Conservation (phyloP, 2,888 invertebrate species). For the Drosophila tanythrix region DNA sequence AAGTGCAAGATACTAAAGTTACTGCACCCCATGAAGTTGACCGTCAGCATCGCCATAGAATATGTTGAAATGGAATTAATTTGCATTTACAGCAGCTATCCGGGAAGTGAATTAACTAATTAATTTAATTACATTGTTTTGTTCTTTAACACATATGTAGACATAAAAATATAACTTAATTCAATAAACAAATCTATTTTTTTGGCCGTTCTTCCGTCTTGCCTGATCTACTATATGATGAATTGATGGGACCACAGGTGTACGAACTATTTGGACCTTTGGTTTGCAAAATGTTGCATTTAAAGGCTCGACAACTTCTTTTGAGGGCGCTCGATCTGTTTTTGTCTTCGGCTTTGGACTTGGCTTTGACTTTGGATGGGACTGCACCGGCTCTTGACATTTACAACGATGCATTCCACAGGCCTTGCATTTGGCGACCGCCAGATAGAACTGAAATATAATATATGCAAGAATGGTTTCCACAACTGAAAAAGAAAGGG, state of each 20-base stretch:
- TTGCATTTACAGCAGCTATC: neutral
- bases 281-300: constrained; percentile 18
- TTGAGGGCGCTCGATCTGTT: neutral
- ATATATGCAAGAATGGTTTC: constrained; percentile 58
- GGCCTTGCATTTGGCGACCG: constrained; percentile 9
- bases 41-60: neutral
- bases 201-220: neutral
- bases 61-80: neutral
- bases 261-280: constrained; percentile 7
- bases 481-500: constrained; percentile 36
- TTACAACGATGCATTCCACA: neutral
- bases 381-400: neutral
- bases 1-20: constrained; percentile 17
- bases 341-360: neutral
- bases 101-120: neutral
- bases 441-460: constrained; percentile 55
- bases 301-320: constrained; percentile 6
- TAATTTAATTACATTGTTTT: neutral
- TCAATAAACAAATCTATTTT: neutral
- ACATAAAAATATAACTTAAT: constrained; percentile 31
- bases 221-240: neutral
- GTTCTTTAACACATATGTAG: neutral
- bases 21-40: neutral
- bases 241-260: constrained; percentile 15
- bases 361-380: neutral